Evolutionary conservation across 2,797 vertebrate species (phyloP), one percentile per base, ranked within the genome.

Genomic region (Sitta carolinensis): DNA sequence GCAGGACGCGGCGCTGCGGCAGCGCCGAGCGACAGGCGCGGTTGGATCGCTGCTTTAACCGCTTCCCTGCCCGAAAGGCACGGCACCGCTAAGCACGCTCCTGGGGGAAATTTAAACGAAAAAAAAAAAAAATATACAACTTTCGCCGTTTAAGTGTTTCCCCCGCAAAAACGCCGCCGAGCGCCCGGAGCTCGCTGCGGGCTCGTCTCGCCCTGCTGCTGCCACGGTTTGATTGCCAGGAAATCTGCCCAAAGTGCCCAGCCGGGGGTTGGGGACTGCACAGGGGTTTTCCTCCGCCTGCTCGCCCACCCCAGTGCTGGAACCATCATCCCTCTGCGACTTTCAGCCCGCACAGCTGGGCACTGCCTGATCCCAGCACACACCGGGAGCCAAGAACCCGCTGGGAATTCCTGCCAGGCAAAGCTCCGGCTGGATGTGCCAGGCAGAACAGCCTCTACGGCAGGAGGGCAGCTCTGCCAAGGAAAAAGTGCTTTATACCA

Each of bases 131-230:
- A 42, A n/a, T n/a, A n/a, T n/a, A 27, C 12, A 13, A 5, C 40
- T 34, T 25, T 8, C 2, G 7, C 30, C 5, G 2, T 7, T 34
- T 4, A 22, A 59, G 23, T 0, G 19, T 8, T 57, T 22, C 3
- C 8, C 8, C 17, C 19, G 6, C 12, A 20, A 21, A 63, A 26
- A 11, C 3, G 17, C 7, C 58, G 36, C 6, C 1, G 67, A 10
- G 50, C 77, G 5, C 6, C 34, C 25, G 8, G 26, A 9, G 43
- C 43, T 22, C 26, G 23, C 32, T 5, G 34, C 27, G 0, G 36
- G 18, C 40, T 52, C 30, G 1, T 2, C 47, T 12, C 12, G 0
- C 25, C 0, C 17, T 5, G 8, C 9, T 51, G 29, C 36, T 2
- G 26, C 20, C 48, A 2, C 13, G 2, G 22, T 9, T 16, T 6